Evolutionary conservation across 1,140 invertebrate species (phyloP).

Genomic region (Cydia amplana): DNA sequence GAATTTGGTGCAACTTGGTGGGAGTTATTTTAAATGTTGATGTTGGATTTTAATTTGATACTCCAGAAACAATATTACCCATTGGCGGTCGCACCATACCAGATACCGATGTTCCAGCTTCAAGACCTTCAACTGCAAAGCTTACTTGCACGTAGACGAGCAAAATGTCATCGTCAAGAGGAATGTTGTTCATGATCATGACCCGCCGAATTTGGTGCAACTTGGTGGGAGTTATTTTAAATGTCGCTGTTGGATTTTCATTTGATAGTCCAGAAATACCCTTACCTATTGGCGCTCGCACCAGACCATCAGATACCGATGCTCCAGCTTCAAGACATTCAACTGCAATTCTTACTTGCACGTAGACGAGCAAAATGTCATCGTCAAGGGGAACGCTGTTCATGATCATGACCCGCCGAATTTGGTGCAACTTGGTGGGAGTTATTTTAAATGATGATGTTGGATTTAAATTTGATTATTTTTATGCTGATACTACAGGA

Average conservation of each 20-base stretch:
- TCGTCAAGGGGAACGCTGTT: conserved; percentile 34
- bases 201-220: conserved; percentile 39
- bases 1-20: conserved; percentile 36
- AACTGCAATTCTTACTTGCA: conserved; percentile 49
- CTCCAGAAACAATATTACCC: conserved; percentile 43
- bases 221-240: conserved; percentile 2
- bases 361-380: conserved; percentile 39
- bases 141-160: conserved; percentile 43
- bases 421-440: conserved; percentile 34
- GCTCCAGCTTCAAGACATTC: conserved; percentile 41
- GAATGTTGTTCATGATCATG: conserved; percentile 45
- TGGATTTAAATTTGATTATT: not conserved
- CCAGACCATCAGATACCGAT: conserved; percentile 49
- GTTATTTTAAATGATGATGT: not conserved
- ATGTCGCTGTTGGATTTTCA: not conserved
- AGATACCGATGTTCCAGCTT: conserved; percentile 51
- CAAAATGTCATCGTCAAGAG: conserved; percentile 39
- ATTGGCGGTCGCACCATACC: conserved; percentile 40
- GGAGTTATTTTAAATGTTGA: conserved; percentile 4
- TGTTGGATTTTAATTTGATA: conserved; percentile 34
- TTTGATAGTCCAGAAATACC: conserved; percentile 39
- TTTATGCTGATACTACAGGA: too few species aligned
- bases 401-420: conserved; percentile 49
- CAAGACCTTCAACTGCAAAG: conserved; percentile 43
- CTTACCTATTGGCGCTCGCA: conserved; percentile 39